Evolutionary conservation across 1,140 invertebrate genomes (phyloP).

Genomic region (Sitodiplosis mosellana): DNA sequence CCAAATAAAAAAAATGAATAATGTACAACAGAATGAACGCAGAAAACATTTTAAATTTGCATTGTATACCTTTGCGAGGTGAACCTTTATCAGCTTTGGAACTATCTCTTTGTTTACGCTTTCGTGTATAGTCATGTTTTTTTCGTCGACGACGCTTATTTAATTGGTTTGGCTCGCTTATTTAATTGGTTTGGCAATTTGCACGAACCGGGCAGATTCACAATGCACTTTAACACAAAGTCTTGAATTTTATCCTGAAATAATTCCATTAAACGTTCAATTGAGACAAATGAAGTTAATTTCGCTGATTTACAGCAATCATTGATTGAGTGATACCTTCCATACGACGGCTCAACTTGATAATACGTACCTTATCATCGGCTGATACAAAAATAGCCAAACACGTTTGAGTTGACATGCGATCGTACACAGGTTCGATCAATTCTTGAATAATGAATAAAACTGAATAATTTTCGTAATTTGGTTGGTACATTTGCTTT

Average conservation of each 20-base stretch:
- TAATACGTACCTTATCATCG: conserved; percentile 56
- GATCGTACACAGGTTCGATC: conserved; percentile 55
- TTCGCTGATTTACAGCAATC: conserved; percentile 33
- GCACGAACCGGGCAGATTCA: conserved; percentile 36
- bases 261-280: not conserved
- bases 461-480: conserved; percentile 48
- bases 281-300: conserved; percentile 1
- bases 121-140: too few species aligned
- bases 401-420: conserved; percentile 55
- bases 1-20: too few species aligned
- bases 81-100: too few species aligned
- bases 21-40: too few species aligned
- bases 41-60: too few species aligned
- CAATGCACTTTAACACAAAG: conserved; percentile 35
- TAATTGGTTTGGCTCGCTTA: too few species aligned
- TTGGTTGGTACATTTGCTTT: conserved; percentile 38
- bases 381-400: conserved; percentile 66
- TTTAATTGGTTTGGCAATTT: conserved; percentile 11
- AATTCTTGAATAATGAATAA: conserved; percentile 64
- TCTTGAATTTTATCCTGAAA: conserved; percentile 39
- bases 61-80: too few species aligned
- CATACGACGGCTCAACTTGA: conserved; percentile 43
- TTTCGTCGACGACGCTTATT: too few species aligned
- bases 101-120: too few species aligned
- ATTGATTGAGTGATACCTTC: conserved; percentile 65